Percentiles rank a stretch among this genome's conserved stretches.
These are phyloP conservation scores for Ambastaia sidthimunki DNA, from an alignment of 2,797 vertebrate species.

Conservation along the genomic window DNA sequence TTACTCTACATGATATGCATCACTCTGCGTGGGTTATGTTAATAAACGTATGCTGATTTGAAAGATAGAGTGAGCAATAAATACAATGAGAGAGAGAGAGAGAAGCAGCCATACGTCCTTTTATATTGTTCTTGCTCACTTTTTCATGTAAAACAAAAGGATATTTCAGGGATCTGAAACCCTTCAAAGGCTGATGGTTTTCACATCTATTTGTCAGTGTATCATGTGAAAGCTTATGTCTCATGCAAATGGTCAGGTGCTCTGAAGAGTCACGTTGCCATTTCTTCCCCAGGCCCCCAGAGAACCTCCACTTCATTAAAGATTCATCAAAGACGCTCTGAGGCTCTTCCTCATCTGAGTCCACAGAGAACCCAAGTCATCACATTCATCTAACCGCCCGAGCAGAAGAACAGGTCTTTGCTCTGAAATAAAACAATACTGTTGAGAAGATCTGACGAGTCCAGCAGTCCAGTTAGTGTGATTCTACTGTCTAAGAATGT, in stretches of 20 bases:
- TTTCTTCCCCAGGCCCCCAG: not conserved
- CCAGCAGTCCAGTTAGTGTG: constrained; percentile 15
- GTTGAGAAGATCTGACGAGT: constrained; percentile 32
- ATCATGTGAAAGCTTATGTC: not conserved
- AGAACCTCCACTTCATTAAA: constrained; percentile 40
- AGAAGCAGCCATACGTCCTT: not conserved
- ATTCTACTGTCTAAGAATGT: not conserved
- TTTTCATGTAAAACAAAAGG: not conserved
- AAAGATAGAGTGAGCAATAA: not conserved
- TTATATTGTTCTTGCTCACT: not conserved
- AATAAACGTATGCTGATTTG: not conserved
- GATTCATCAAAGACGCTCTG: constrained; percentile 42
- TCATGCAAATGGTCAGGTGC: constrained; percentile 13
- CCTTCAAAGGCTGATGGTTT: constrained; percentile 17
- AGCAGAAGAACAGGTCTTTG: constrained; percentile 6
- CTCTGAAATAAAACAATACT: constrained; percentile 17
- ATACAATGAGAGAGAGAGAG: not conserved
- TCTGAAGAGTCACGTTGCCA: constrained; percentile 20
- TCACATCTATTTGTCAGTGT: not conserved
- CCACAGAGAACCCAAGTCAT: constrained; percentile 31
- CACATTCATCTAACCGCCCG: constrained; percentile 18
- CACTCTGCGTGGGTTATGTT: not conserved
- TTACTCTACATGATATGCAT: too few relatives aligned
- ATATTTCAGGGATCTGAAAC: constrained; percentile 11
- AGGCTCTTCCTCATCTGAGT: constrained; percentile 33